Evolutionary conservation across 1,140 invertebrate species (phyloP), one percentile per base, ranked within the genome.

Genomic region (Stratiolaelaps scimitus): DNA sequence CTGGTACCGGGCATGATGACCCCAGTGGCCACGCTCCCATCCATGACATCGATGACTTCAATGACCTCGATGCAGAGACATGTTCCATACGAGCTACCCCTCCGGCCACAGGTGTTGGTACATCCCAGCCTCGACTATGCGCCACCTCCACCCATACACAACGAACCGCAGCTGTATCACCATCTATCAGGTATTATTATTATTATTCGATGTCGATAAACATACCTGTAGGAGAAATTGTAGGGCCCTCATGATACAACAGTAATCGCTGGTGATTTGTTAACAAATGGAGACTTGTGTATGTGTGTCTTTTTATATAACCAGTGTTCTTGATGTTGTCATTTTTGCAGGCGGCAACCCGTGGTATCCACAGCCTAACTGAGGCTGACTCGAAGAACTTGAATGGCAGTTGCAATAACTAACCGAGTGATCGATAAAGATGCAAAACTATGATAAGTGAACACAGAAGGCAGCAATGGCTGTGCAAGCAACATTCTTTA

Each of bases 31-130:
- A 60, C 53, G 17, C 53, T 60, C 13, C 53, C 53, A 1, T 60
- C 53, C 15, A 60, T 60, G 53, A 40, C 34, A 40, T 40, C 34
- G 34, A 40, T 40, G 34, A 40, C 34, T 40, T 40, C 34, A 40
- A 40, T 40, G 34, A 40, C 53, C 1, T 60, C 53, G 13, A 60
- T 60, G 53, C 53, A 60, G 34, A 60, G 53, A 34, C 53, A 60
- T 60, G 34, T 40, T 10, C 53, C 53, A 15, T 60, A 60, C 34
- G 53, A 60, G 26, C 75, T 92, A 69, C 88, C 89, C 1, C 76
- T 92, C 17, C 92, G 92, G 75, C 89, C 89, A n/a, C 88, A 92
- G 46, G 70, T 70, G 30, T 69, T 70, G 53, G 70, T 70, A 5
- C 70, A 70, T 65, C 70, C 70, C 1, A 67, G 69, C n/a, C 66